Evolutionary conservation across 1,140 invertebrate species (phyloP).

Genomic region (Lepidurus arcticus): DNA sequence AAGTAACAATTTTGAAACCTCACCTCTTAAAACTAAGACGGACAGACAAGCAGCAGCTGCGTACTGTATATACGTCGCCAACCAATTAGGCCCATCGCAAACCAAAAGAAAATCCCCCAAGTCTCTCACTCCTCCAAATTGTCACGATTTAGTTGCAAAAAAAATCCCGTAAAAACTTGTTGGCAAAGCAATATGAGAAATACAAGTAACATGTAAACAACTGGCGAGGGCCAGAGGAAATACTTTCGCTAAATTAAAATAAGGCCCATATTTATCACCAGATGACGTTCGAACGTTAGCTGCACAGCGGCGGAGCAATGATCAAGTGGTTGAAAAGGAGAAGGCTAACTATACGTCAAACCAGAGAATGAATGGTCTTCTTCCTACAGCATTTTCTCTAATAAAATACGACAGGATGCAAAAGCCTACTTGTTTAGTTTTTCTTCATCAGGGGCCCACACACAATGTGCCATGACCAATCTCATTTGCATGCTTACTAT

Average conservation of each 20-base stretch:
- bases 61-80: background rate
- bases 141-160: conserved; percentile 7
- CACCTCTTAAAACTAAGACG: background rate
- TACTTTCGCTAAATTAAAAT: too few species aligned
- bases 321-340: background rate
- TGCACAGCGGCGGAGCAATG: background rate
- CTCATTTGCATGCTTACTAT: conserved; percentile 19
- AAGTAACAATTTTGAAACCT: background rate
- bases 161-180: background rate
- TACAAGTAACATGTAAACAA: background rate
- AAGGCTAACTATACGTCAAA: conserved; percentile 1
- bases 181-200: background rate
- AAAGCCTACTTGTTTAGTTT: conserved; percentile 10
- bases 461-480: background rate
- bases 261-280: background rate
- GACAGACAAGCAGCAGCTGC: conserved; percentile 11
- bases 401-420: conserved; percentile 9
- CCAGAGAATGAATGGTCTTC: background rate
- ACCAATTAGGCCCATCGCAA: background rate
- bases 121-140: background rate
- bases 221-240: too few species aligned
- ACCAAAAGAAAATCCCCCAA: background rate
- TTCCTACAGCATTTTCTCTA: background rate
- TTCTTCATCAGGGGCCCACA: conserved; percentile 1
- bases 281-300: background rate